phyloP scores from a whole-genome alignment of 2,888 invertebrate species.

The Graphium colonna region DNA sequence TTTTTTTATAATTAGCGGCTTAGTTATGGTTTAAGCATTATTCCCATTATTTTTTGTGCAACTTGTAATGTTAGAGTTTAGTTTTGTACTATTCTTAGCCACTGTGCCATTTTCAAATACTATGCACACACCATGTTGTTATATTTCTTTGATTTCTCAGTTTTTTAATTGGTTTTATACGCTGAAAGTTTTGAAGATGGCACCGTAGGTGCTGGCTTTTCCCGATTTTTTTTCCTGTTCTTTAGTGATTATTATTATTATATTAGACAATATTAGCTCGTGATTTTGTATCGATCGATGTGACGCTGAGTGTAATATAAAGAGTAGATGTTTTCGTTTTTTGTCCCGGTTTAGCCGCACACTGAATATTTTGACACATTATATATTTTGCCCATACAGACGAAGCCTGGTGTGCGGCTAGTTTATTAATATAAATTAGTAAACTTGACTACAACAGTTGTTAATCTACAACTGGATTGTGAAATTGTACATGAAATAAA shows the following conservation, averaged over 20 bases:
- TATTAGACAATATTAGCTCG: conserved; percentile 53
- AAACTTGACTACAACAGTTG: not conserved
- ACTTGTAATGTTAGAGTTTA: conserved; percentile 48
- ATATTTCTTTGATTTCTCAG: conserved; percentile 23
- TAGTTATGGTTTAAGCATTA: conserved; percentile 69
- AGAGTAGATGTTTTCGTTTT: conserved; percentile 27
- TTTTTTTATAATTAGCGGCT: conserved; percentile 52
- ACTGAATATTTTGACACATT: conserved; percentile 18
- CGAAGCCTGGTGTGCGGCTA: not conserved
- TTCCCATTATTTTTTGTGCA: conserved; percentile 62
- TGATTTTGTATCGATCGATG: conserved; percentile 29
- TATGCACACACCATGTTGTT: conserved; percentile 30
- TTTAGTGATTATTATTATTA: conserved; percentile 35
- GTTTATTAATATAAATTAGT: conserved; percentile 19
- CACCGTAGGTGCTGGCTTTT: conserved; percentile 36
- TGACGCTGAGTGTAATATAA: conserved; percentile 31
- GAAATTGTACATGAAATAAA: conserved; percentile 73
- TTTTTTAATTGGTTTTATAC: not conserved
- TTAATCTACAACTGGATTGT: conserved; percentile 46
- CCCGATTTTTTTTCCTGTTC: conserved; percentile 29
- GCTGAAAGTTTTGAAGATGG: conserved; percentile 48
- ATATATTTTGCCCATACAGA: conserved; percentile 24
- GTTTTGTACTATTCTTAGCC: conserved; percentile 42
- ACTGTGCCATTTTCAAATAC: conserved; percentile 60
- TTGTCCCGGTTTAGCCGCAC: conserved; percentile 22